Evolutionary conservation across 2,113 vertebrate species (phyloP).

Genomic region (Felis chaus): DNA sequence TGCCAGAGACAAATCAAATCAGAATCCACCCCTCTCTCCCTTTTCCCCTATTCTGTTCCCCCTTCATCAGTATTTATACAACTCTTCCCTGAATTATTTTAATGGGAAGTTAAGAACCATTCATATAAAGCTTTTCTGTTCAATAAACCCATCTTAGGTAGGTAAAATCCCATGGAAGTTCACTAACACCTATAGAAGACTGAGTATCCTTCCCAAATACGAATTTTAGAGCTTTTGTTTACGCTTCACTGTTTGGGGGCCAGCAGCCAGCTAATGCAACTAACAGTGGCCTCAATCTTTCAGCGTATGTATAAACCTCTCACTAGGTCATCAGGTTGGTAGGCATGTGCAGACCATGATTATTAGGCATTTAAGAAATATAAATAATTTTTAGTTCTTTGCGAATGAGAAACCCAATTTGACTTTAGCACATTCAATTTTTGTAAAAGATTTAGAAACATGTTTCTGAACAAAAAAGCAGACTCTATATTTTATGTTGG

Average conservation of each 20-base stretch:
- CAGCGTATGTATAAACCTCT: background rate
- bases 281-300: background rate
- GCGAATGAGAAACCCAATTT: background rate
- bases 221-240: background rate
- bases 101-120: background rate
- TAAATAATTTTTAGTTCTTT: background rate
- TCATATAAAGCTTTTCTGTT: background rate
- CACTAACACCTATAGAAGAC: background rate
- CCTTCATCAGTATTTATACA: background rate
- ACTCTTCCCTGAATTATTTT: background rate
- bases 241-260: background rate
- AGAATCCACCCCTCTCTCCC: background rate
- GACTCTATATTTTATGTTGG: background rate
- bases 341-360: background rate
- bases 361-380: background rate
- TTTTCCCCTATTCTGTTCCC: background rate
- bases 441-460: background rate
- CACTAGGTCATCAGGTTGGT: background rate
- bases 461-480: background rate
- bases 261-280: background rate
- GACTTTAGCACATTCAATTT: background rate
- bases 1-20: background rate
- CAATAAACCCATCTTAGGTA: background rate
- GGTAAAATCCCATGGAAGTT: background rate
- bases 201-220: background rate